Evolutionary conservation across 2,888 invertebrate genomes (phyloP).

Genomic region (Clunio marinus): DNA sequence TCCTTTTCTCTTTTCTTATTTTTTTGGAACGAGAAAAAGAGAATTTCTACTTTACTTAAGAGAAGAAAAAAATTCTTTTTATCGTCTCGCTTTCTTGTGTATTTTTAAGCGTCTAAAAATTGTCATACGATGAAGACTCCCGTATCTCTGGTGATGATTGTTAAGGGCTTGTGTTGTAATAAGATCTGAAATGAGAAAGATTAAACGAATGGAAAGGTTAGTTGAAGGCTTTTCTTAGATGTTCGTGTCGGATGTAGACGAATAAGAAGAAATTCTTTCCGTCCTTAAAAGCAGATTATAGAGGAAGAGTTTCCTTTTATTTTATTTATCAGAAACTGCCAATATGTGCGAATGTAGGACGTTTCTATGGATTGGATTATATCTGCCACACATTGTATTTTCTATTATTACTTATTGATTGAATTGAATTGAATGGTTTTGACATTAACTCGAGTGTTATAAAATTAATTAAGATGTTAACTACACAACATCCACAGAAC

Average conservation of each 20-base stretch:
- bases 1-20: background rate
- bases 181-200: conserved; percentile 34
- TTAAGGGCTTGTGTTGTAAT: conserved; percentile 31
- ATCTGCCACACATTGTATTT: too few species aligned
- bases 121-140: background rate
- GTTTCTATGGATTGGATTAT: too few species aligned
- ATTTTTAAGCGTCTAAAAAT: background rate
- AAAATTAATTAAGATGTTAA: conserved; percentile 21
- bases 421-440: background rate
- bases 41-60: background rate
- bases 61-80: conserved; percentile 11
- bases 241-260: background rate
- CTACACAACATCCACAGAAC: too few species aligned
- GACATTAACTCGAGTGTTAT: background rate
- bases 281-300: background rate
- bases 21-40: background rate
- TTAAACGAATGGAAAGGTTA: conserved; percentile 14
- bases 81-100: background rate
- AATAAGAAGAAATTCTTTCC: background rate
- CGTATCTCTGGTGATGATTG: conserved; percentile 27
- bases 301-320: too few species aligned
- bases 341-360: too few species aligned
- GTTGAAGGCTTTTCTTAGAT: background rate
- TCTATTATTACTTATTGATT: too few species aligned
- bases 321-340: too few species aligned